Evolutionary conservation across 2,797 vertebrate species (phyloP), one percentile per base, ranked within the genome.

Genomic region (Onychomys arenicola): DNA sequence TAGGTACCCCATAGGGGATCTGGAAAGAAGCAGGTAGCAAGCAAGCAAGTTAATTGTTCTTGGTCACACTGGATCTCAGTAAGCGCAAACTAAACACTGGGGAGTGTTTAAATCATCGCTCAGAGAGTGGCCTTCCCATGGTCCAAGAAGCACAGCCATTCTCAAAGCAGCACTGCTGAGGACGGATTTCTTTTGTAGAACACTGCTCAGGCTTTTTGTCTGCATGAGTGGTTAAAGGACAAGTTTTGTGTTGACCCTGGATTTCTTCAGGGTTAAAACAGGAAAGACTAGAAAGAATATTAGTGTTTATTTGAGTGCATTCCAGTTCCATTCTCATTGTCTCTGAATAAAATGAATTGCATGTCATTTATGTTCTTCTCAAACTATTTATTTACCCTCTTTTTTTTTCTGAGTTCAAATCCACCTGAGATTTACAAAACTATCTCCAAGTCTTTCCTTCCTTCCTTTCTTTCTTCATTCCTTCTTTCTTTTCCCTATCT

Each of bases 191-290:
- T 84, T 94, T 90, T 91, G 95, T 81, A 82, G 61, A 87, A 84
- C 69, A 32, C 98, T 91, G 91, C 96, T 98, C 98, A 97, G 96
- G 61, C 65, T 63, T 71, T 75, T 57, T 78, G 97, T 98, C 96
- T 25, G 21, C 87, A 96, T 78, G 94, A 96, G 96, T 91, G 86
- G 91, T 93, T 98, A 94, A 98, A 95, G 95, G 96, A 92, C 98
- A 98, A 96, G 98, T 98, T 98, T 97, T 93, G 96, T 98, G 98
- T 96, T 98, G 98, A 92, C 91, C 71, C 76, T 96, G 3, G 4
- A 98, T 98, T 93, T 98, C 96, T 95, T 98, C 96, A 96, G 87
- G 90, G 97, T 95, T 91, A 96, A 97, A 96, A 78, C 96, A 94
- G 95, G 96, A 98, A 98, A 97, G 81, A 90, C 81, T 93, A 96